Evolutionary conservation across 2,797 vertebrate genomes (phyloP).

Genomic region (Scyliorhinus canicula): DNA sequence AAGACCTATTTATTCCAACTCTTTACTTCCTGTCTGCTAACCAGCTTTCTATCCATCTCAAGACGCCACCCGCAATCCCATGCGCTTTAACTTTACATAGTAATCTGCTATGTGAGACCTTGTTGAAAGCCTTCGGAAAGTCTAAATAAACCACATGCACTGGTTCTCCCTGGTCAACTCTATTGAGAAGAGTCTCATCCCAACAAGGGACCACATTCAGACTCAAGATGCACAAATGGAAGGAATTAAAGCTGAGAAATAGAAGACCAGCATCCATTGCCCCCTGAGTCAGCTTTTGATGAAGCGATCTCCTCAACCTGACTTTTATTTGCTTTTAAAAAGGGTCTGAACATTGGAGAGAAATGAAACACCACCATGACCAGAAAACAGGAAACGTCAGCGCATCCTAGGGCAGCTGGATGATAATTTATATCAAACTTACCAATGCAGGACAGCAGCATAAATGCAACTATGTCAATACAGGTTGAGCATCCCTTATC

Average conservation of each 20-base stretch:
- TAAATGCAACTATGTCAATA: neutral
- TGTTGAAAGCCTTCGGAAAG: no score
- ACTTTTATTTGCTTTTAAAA: neutral
- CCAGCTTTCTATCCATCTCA: no score
- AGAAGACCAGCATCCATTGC: neutral
- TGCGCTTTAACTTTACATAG: no score
- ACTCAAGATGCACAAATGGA: neutral
- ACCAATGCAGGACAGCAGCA: neutral
- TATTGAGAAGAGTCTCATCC: neutral
- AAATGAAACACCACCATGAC: neutral
- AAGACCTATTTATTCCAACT: no score
- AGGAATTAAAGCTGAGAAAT: neutral
- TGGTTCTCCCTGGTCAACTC: no score
- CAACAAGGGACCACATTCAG: neutral
- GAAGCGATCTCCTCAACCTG: neutral
- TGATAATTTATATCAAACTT: neutral
- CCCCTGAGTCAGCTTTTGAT: neutral
- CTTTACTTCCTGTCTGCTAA: no score
- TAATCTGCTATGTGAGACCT: no score
- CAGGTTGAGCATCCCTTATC: no score
- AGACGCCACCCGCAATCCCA: no score
- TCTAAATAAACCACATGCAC: no score
- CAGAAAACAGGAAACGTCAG: neutral
- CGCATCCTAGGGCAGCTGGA: neutral
- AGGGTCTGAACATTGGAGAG: neutral